Evolutionary conservation across 2,113 vertebrate species (phyloP), one percentile per base, ranked within the genome.

Genomic region (Saguinus midas): DNA sequence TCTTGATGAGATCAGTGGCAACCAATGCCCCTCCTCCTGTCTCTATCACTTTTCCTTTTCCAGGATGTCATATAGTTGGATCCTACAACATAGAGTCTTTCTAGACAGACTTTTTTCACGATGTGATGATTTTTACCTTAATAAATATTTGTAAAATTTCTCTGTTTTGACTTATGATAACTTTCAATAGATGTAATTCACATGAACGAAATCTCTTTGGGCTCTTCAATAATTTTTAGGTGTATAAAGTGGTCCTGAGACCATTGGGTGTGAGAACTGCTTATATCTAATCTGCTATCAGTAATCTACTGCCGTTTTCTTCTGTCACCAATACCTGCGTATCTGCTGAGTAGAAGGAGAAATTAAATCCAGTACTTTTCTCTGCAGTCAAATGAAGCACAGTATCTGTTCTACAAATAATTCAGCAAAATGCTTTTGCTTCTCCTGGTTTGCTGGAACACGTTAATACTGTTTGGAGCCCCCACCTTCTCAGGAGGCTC

Each of bases 121-220:
- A 58, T 27, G 55, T 58, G 20, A 66, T 78, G 52, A 95, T 87
- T 81, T 92, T 95, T 87, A 96, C 50, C 61, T 90, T 70, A 52
- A 64, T 27, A 81, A 58, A 55, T 68, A 68, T 66, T 79, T 83
- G 58, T 29, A 66, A 87, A 89, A 79, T 1, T 43, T 23, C 64
- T 64, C 50, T 73, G 82, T 94, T 90, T 45, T 75, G 21, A 88
- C 40, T 72, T 95, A 72, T 50, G 58, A 18, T 21, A 58, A 91
- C 66, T 84, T 78, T 87, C 45, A 92, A 32, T 35, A 88, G 37
- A 55, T 48, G n/a, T 13, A 57, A 81, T 85, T 89, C 55, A 85
- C 12, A 29, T n/a, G 25, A 72, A 58, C n/a, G 58, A 78, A 57
- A 52, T 35, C 45, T 43, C 32, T 70, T 8, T 84, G 61, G 70